phyloP scores from a whole-genome alignment of 2,797 vertebrate genomes.

The Pyrrhura leucotis region DNA sequence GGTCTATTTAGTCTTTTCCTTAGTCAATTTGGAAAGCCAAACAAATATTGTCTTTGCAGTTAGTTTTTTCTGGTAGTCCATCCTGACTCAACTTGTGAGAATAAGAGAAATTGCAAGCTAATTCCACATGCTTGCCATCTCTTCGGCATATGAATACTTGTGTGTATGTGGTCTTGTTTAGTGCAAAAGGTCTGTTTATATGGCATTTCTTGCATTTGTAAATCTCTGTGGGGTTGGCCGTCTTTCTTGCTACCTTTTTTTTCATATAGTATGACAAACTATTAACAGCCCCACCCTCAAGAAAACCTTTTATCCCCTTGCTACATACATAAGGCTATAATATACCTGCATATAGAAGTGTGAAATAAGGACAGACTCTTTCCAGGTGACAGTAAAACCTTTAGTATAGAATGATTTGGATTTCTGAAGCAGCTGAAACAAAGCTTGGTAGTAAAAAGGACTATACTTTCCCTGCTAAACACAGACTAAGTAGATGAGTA shows the following conservation, averaged over 20 bases:
- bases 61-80: background rate
- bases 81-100: background rate
- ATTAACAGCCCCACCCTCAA: background rate
- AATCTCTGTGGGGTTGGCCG: background rate
- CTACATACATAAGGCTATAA: background rate
- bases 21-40: background rate
- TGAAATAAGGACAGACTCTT: background rate
- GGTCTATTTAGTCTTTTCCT: background rate
- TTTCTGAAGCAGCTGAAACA: slow-evolving; percentile 8
- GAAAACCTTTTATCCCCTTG: background rate
- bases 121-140: background rate
- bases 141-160: background rate
- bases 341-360: background rate
- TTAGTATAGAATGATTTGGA: background rate
- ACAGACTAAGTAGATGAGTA: background rate
- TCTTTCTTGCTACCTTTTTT: background rate
- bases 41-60: background rate
- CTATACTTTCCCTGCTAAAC: background rate
- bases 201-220: background rate
- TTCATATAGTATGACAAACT: background rate
- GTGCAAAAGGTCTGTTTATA: background rate
- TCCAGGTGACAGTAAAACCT: background rate
- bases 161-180: background rate
- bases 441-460: background rate
- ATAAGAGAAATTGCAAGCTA: background rate